A percentile compares a stretch with the other conserved stretches of the same genome.
Evolutionary conservation across 2,797 vertebrate species (phyloP).

Genomic region (Kryptopterus vitreolus): DNA sequence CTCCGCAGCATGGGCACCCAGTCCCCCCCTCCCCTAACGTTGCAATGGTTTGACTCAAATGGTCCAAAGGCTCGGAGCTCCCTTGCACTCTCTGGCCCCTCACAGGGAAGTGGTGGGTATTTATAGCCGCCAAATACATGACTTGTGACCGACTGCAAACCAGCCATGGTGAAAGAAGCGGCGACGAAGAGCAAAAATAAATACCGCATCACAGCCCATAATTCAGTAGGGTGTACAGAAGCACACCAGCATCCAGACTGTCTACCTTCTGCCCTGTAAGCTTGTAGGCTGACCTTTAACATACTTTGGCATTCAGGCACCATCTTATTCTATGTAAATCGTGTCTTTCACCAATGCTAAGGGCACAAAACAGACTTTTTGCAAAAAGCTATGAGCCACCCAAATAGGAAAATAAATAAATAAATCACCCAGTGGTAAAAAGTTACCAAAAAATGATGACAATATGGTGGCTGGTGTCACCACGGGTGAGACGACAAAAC

Average conservation of each 20-base stretch:
- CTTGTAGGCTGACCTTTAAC: conserved; percentile 39
- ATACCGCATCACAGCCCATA: conserved; percentile 47
- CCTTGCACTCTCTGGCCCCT: conserved; percentile 64
- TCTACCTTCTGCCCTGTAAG: conserved; percentile 3
- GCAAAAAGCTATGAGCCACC: background rate
- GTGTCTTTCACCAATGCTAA: background rate
- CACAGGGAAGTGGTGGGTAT: conserved; percentile 60
- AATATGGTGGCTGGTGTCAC: background rate
- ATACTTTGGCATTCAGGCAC: conserved; percentile 10
- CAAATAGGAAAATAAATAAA: conserved; percentile 35
- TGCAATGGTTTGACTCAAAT: conserved; percentile 61
- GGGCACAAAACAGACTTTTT: too few relatives aligned
- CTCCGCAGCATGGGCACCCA: conserved; percentile 63
- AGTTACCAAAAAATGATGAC: conserved; percentile 13
- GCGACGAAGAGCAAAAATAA: conserved; percentile 51
- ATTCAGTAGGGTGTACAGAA: conserved; percentile 45
- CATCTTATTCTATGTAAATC: background rate
- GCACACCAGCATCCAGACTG: conserved; percentile 26
- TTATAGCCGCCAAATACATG: conserved; percentile 63
- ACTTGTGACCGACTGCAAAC: conserved; percentile 51
- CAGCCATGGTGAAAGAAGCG: conserved; percentile 36
- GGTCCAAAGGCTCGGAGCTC: conserved; percentile 69
- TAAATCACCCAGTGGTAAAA: background rate
- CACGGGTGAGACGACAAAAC: too few relatives aligned
- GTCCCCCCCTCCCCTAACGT: conserved; percentile 50